Conservation (phyloP, 2,888 invertebrate species). For the Drosophila nigritarsus region DNA sequence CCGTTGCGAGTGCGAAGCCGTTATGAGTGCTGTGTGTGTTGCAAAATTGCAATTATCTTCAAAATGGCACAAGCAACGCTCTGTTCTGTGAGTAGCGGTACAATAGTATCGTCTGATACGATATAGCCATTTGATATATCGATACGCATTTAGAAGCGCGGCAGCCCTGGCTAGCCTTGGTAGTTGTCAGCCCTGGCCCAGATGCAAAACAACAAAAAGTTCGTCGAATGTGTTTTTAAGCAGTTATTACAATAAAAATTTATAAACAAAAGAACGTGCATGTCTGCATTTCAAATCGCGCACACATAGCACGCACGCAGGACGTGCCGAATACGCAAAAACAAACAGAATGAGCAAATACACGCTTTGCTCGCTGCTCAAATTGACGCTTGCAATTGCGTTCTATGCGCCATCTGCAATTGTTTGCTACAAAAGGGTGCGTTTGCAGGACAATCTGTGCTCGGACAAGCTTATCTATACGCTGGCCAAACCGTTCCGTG, state of each 20-base stretch:
- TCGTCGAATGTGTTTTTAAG: conserved; percentile 22
- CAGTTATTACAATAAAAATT: conserved; percentile 21
- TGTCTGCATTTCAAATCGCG: conserved; percentile 20
- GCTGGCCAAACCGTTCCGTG: conserved; percentile 78
- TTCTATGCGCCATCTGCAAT: conserved; percentile 40
- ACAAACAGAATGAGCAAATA: conserved; percentile 53
- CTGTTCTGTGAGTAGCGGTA: neutral
- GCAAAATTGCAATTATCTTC: neutral
- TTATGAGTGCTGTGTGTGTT: no score
- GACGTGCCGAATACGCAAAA: conserved; percentile 35
- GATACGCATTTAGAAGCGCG: neutral
- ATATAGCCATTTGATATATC: neutral
- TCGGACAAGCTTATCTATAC: conserved; percentile 79
- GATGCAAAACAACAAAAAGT: conserved; percentile 59
- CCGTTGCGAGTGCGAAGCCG: neutral
- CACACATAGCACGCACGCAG: conserved; percentile 37
- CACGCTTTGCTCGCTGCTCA: conserved; percentile 48
- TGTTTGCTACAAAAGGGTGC: conserved; percentile 64
- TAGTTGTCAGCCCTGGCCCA: conserved; percentile 48
- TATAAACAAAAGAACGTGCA: conserved; percentile 28
- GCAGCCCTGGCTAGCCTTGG: conserved; percentile 44
- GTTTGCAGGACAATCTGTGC: conserved; percentile 82
- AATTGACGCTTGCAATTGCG: conserved; percentile 47
- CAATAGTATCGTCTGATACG: neutral
- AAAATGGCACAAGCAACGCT: neutral